These are phyloP conservation scores for Montipora capricornis DNA, from an alignment of 64 coral and sea anemone species.

Conservation along the genomic window DNA sequence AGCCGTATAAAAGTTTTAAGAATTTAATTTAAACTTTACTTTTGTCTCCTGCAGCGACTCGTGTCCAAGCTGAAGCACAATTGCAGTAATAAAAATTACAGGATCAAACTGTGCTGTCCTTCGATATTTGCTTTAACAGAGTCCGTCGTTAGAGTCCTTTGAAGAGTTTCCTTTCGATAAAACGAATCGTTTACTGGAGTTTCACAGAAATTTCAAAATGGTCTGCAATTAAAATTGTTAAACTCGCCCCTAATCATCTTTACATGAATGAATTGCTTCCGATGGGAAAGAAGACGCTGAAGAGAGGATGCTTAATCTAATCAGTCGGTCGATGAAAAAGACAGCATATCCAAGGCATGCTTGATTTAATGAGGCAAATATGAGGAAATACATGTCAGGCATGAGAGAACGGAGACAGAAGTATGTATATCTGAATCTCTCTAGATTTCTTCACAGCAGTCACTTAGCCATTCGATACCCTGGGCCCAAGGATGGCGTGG, in stretches of 20 bases:
- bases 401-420: neutral
- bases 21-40: neutral
- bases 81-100: neutral
- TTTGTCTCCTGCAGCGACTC: neutral
- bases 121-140: neutral
- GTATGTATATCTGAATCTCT: neutral
- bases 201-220: neutral
- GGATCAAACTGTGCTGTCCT: neutral
- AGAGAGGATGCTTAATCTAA: neutral
- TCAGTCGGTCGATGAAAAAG: neutral
- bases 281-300: neutral
- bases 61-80: neutral
- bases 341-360: neutral
- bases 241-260: neutral
- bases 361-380: neutral
- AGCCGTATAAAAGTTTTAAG: neutral
- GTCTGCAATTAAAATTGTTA: neutral
- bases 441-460: neutral
- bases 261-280: neutral
- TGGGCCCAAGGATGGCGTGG: neutral
- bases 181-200: neutral
- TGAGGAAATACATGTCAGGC: neutral
- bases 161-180: neutral
- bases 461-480: conserved; percentile 16
- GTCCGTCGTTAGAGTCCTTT: neutral